Evolutionary conservation across 2,888 invertebrate genomes (phyloP).

Genomic region (Crocallis elinguaria): DNA sequence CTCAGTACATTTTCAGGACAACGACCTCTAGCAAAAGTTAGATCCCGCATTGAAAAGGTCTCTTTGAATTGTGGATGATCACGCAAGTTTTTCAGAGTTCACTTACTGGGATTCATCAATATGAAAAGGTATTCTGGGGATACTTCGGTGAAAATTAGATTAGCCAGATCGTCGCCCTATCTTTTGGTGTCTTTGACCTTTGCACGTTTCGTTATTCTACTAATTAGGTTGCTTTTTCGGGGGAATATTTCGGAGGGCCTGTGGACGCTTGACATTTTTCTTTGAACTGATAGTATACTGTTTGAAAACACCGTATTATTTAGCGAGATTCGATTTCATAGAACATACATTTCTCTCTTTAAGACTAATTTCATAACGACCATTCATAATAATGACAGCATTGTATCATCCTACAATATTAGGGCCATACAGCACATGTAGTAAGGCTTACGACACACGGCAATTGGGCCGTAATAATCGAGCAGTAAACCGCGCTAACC

Average conservation of each 20-base stretch:
- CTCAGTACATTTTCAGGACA: constrained; percentile 36
- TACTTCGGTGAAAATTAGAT: constrained; percentile 18
- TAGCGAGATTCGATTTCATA: too few relatives aligned
- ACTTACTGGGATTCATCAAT: constrained; percentile 17
- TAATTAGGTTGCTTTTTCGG: neutral
- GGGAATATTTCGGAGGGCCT: too few relatives aligned
- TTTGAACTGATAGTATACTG: too few relatives aligned
- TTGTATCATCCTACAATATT: constrained; percentile 19
- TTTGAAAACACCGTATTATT: too few relatives aligned
- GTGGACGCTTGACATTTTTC: too few relatives aligned
- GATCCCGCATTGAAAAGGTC: constrained; percentile 33
- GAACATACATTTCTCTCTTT: too few relatives aligned
- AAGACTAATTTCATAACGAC: too few relatives aligned
- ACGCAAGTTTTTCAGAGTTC: constrained; percentile 33
- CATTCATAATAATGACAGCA: constrained; percentile 11
- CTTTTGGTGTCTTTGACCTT: constrained; percentile 11
- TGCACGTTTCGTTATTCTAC: neutral
- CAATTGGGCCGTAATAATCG: constrained; percentile 77
- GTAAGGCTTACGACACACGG: constrained; percentile 66
- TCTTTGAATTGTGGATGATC: constrained; percentile 38
- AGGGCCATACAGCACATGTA: constrained; percentile 45
- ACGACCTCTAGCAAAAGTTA: constrained; percentile 39
- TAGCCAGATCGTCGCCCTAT: constrained; percentile 14
- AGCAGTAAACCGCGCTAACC: constrained; percentile 54
- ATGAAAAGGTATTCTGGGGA: constrained; percentile 17